Evolutionary conservation across 2,888 invertebrate genomes (phyloP).

Genomic region (Drosophila mettleri): DNA sequence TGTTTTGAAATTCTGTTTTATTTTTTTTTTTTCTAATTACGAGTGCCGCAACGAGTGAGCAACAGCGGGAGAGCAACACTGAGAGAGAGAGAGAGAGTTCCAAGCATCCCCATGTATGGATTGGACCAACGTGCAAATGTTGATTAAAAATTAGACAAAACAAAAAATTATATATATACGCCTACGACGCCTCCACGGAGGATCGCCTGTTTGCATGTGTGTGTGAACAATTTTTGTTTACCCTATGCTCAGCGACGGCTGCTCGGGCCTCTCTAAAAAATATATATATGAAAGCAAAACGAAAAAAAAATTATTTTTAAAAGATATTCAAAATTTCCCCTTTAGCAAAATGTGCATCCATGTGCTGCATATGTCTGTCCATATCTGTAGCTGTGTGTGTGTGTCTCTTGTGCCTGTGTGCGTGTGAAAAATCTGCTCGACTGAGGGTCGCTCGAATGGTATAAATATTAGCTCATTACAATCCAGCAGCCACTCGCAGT

Average conservation of each 20-base stretch:
- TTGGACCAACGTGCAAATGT: constrained; percentile 82
- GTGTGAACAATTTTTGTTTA: constrained; percentile 62
- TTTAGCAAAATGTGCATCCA: constrained; percentile 77
- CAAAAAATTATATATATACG: constrained; percentile 52
- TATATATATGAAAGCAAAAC: constrained; percentile 67
- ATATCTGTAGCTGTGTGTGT: constrained; percentile 19
- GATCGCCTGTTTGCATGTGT: constrained; percentile 35
- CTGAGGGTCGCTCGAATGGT: constrained; percentile 79
- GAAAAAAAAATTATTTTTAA: constrained; percentile 71
- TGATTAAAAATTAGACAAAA: constrained; percentile 81
- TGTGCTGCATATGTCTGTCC: constrained; percentile 58
- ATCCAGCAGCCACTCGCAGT: constrained; percentile 85
- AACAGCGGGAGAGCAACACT: constrained; percentile 7
- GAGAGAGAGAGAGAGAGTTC: constrained; percentile 66
- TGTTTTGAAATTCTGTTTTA: constrained; percentile 72
- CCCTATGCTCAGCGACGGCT: constrained; percentile 59
- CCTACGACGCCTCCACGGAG: constrained; percentile 74
- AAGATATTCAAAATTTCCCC: constrained; percentile 76
- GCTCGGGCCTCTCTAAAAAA: constrained; percentile 56
- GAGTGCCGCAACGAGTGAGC: constrained; percentile 28
- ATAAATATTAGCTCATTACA: constrained; percentile 85
- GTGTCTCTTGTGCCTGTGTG: constrained; percentile 24
- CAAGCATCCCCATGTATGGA: constrained; percentile 85
- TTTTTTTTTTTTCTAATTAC: constrained; percentile 73
- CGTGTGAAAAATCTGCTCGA: constrained; percentile 68